phyloP scores from a whole-genome alignment of 2,113 vertebrate species.

The Mirza zaza region DNA sequence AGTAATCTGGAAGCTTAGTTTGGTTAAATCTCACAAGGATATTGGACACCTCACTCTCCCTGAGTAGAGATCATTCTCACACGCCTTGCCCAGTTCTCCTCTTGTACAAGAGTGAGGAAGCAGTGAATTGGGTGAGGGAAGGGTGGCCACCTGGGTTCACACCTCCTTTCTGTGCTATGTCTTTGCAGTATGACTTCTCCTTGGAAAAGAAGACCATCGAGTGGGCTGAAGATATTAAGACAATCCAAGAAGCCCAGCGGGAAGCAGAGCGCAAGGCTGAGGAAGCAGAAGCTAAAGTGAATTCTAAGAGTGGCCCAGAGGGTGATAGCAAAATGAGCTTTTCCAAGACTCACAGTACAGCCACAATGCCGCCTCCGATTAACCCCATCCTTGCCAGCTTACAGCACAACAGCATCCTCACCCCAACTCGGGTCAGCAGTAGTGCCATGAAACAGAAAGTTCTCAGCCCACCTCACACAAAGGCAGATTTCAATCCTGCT shows the following conservation, averaged over 20 bases:
- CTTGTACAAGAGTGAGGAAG: neutral
- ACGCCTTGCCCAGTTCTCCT: neutral
- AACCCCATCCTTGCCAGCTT: constrained; percentile 94
- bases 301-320: constrained; percentile 76
- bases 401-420: constrained; percentile 94
- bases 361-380: constrained; percentile 87
- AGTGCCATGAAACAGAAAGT: constrained; percentile 84
- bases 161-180: constrained; percentile 39
- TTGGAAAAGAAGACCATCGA: constrained; percentile 91
- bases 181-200: constrained; percentile 94
- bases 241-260: constrained; percentile 88
- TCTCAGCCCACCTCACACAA: constrained; percentile 87
- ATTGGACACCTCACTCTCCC: neutral
- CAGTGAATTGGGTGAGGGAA: neutral
- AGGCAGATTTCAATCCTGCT: constrained; percentile 93
- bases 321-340: constrained; percentile 77
- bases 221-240: constrained; percentile 92
- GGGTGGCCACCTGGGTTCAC: constrained; percentile 24
- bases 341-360: constrained; percentile 72
- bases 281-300: constrained; percentile 74
- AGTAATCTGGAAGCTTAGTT: neutral
- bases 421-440: constrained; percentile 93
- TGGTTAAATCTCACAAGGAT: neutral
- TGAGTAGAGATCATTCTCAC: neutral
- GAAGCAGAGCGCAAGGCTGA: constrained; percentile 84